Evolutionary conservation across 2,888 invertebrate species (phyloP), one percentile per base, ranked within the genome.

Genomic region (Cephus sareptanus): DNA sequence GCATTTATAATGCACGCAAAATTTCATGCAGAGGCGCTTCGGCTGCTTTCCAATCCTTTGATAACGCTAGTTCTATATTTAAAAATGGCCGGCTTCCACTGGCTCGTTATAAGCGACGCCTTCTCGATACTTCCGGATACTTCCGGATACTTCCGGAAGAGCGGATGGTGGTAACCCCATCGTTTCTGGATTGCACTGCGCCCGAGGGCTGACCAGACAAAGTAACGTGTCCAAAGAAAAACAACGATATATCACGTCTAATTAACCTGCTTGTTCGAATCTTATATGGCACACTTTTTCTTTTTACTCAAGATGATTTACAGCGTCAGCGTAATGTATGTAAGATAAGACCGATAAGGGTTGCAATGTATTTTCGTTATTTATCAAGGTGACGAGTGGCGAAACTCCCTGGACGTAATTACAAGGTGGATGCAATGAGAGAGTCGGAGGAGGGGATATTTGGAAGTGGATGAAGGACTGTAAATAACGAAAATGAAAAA

Each of bases 1-100:
- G 87, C 88, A 89, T 89, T 90, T 89, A 90, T 89, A 89, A 90
- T 89, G 88, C 88, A 89, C 88, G 91, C 89, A 88, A 90, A 90
- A 91, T 90, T 90, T 90, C 89, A 90, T 89, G 90, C 87, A 88
- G 86, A 87, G 84, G 82, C 87, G 89, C 87, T 82, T 85, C 87
- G 86, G 81, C 83, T 81, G 83, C 77, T 84, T 85, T 88, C 84
- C 85, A 89, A 89, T 87, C 90, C 89, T 90, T 90, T 90, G 90
- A 90, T 89, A 88, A 88, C 85, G 85, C 84, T 33, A 9, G 83
- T 84, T 85, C 87, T 87, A 87, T 86, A 87, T 87, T 86, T 87
- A 86, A 86, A 86, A 86, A 83, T 80, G 79, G 34, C 33, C 75
- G 34, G 70, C 12, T 71, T 71, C 79, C 79, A 76, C 81, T 83